Evolutionary conservation across 1,140 invertebrate genomes (phyloP).

Genomic region (Lanistes nyassanus): DNA sequence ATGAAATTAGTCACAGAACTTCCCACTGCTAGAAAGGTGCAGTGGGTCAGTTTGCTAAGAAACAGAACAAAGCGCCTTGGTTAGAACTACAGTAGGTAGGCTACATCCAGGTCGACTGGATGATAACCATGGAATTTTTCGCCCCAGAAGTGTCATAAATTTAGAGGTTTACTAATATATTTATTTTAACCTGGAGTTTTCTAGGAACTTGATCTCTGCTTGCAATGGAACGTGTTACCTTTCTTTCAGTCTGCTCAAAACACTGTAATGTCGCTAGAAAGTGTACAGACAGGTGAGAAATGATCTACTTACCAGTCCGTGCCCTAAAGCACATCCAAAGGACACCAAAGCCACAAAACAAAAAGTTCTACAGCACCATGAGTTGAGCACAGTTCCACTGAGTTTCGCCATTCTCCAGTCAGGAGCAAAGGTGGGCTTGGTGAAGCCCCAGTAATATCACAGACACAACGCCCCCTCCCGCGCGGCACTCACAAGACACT

Average conservation of each 20-base stretch:
- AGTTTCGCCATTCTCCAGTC: conserved; percentile 12
- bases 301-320: neutral
- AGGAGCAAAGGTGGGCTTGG: conserved; percentile 9
- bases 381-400: neutral
- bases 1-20: too few relatives aligned
- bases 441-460: conserved; percentile 4
- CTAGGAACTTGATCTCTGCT: too few relatives aligned
- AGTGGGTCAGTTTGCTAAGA: too few relatives aligned
- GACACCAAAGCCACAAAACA: neutral
- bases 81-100: too few relatives aligned
- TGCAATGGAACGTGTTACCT: neutral
- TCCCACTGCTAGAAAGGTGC: too few relatives aligned
- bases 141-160: too few relatives aligned
- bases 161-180: too few relatives aligned
- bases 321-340: conserved; percentile 12
- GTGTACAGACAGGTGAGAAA: neutral
- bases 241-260: neutral
- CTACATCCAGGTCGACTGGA: too few relatives aligned
- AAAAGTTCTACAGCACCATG: conserved; percentile 5
- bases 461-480: conserved; percentile 1
- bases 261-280: neutral
- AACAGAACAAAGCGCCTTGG: too few relatives aligned
- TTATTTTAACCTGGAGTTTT: too few relatives aligned
- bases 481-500: conserved; percentile 1
- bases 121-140: too few relatives aligned